phyloP scores from a whole-genome alignment of 2,888 invertebrate species.

The Sarcophaga variegata region DNA sequence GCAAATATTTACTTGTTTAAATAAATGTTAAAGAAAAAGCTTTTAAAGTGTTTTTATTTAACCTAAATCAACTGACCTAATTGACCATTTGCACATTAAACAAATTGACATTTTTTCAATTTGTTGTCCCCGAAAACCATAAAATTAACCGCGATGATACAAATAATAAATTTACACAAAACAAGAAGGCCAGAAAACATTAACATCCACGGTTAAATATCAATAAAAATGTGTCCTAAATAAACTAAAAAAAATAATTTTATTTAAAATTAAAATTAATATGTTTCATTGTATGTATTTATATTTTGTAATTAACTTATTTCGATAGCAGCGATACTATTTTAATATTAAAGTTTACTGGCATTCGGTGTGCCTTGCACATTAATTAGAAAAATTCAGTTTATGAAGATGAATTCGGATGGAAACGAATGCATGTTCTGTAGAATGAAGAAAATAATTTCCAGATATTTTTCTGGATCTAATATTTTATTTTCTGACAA shows the following conservation, averaged over 20 bases:
- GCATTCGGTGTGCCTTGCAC: too few relatives aligned
- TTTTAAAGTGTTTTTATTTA: conserved; percentile 6
- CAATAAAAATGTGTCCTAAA: conserved; percentile 13
- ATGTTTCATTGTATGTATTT: too few relatives aligned
- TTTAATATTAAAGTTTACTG: too few relatives aligned
- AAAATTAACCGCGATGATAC: conserved; percentile 17
- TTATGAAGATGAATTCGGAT: too few relatives aligned
- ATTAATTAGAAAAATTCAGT: too few relatives aligned
- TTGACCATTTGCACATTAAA: conserved; percentile 25
- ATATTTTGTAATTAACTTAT: too few relatives aligned
- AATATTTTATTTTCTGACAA: too few relatives aligned
- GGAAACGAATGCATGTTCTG: too few relatives aligned
- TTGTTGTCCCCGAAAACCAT: conserved; percentile 1
- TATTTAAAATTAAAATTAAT: conserved; percentile 14
- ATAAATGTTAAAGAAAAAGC: too few relatives aligned
- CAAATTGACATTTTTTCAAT: conserved; percentile 36
- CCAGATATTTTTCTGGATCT: too few relatives aligned
- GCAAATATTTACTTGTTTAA: background rate
- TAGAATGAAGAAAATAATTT: too few relatives aligned
- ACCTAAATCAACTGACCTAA: conserved; percentile 35
- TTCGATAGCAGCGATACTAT: too few relatives aligned
- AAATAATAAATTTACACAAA: conserved; percentile 14
- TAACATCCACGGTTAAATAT: background rate
- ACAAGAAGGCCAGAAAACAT: background rate
- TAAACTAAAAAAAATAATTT: conserved; percentile 30